Percentiles rank a stretch among this genome's conserved stretches.
Evolutionary conservation across 1,140 invertebrate genomes (phyloP).

Genomic region (Drosophila pseudoananassae): DNA sequence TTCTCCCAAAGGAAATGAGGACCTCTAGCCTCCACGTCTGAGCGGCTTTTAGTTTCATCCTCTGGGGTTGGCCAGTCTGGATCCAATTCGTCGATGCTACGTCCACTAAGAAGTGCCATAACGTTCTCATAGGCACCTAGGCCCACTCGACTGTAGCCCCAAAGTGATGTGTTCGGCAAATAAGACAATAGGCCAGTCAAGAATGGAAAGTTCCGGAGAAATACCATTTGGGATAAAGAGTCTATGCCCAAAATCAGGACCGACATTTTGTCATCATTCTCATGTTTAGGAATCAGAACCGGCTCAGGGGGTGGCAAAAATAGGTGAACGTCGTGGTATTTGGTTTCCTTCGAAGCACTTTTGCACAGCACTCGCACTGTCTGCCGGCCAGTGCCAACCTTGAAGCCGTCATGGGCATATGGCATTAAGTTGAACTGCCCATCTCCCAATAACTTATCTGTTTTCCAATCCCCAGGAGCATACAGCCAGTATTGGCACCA

Average conservation of each 20-base stretch:
- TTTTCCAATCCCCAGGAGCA: background rate
- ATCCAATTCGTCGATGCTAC: conserved; percentile 85
- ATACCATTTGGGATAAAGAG: conserved; percentile 92
- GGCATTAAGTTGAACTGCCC: conserved; percentile 5
- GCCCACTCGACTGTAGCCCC: conserved; percentile 92
- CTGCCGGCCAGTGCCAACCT: conserved; percentile 13
- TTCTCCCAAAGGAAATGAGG: conserved; percentile 31
- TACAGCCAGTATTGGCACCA: conserved; percentile 14
- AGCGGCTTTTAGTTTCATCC: background rate
- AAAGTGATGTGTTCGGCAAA: conserved; percentile 87
- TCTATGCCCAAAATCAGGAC: conserved; percentile 93
- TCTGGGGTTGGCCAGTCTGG: conserved; percentile 85
- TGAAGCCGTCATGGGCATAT: background rate
- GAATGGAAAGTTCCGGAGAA: conserved; percentile 90
- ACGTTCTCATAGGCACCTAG: conserved; percentile 93
- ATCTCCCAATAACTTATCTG: background rate
- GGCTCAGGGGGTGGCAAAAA: conserved; percentile 31
- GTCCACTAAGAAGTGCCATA: conserved; percentile 88
- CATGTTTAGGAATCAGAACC: background rate
- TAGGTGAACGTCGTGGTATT: conserved; percentile 49
- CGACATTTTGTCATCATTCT: conserved; percentile 39
- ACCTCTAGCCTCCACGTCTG: background rate
- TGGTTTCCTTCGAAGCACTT: background rate
- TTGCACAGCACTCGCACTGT: conserved; percentile 26
- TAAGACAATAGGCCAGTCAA: conserved; percentile 86